Evolutionary conservation across 2,888 invertebrate genomes (phyloP), one percentile per base, ranked within the genome.

Genomic region (Apodemia duryi): DNA sequence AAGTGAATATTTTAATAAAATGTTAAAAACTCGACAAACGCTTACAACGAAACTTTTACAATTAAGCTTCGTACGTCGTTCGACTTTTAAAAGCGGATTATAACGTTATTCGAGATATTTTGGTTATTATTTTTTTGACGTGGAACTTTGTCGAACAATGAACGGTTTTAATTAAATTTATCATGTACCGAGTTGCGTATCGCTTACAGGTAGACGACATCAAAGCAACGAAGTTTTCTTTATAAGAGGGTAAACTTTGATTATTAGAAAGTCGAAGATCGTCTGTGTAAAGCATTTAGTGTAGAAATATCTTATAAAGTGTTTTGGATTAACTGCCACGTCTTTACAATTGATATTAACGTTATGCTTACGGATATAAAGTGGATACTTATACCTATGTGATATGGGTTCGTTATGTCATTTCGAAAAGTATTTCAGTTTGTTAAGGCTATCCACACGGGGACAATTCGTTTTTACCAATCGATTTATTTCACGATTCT

Each of bases 41-140:
- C 68, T 63, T 63, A 64, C 66, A 49, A 29, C 43, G 38, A 63
- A 72, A 72, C 67, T 72, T 71, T 69, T 54, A 70, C 71, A 72
- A 72, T 71, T 68, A 71, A 68, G 68, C 67, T 54, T 13, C 60
- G 63, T 66, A 62, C 65, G 63, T 66, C 65, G 67, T 65, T 68
- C 62, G 69, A 68, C 69, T 72, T 72, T 67, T 67, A 65, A 51
- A 71, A 68, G 66, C 66, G 68, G 67, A 69, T 72, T 70, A 70
- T 70, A 70, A 71, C 66, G 71, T 69, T 61, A 67, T 68, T 76
- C 43, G 41, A 54, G 35, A 67, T 65, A 68, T 70, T 66, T 46
- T 63, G 51, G 29, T 32, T 57, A 57, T 57, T 49, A 49, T 49
- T 49, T 57, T 57, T 57, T 57, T 57, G 57, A 57, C 57, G 57